Percentiles rank a stretch among this genome's conserved stretches.
Evolutionary conservation across 1,140 invertebrate species (phyloP).

Genomic region (Pseudomyrmex cubaensis): DNA sequence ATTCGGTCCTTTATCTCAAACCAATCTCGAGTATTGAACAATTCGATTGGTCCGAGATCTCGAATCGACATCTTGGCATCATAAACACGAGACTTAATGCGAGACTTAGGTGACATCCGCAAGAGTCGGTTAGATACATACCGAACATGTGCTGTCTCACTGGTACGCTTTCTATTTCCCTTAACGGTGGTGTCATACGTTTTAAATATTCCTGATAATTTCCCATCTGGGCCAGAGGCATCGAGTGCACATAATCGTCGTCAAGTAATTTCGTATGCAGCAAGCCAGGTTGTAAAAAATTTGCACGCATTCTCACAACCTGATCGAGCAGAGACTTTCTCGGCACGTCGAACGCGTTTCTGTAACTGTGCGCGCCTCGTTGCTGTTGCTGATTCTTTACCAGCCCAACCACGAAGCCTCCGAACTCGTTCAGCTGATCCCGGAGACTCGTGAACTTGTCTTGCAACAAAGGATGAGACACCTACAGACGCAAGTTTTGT

Average conservation of each 20-base stretch:
- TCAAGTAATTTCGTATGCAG: constrained; percentile 91
- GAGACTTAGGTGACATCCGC: not conserved
- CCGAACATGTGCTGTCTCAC: constrained; percentile 99
- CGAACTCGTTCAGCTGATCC: constrained; percentile 95
- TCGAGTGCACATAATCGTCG: constrained; percentile 96
- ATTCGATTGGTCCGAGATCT: no score
- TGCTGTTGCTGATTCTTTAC: constrained; percentile 87
- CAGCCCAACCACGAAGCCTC: constrained; percentile 92
- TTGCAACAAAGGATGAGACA: constrained; percentile 91
- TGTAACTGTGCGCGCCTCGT: constrained; percentile 91
- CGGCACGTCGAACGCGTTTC: constrained; percentile 98
- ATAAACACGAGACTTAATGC: no score
- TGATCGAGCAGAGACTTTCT: constrained; percentile 95
- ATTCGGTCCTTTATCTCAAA: no score
- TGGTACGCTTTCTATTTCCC: constrained; percentile 97
- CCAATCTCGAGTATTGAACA: no score
- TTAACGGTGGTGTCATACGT: constrained; percentile 94
- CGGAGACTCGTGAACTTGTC: constrained; percentile 93
- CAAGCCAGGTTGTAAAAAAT: constrained; percentile 94
- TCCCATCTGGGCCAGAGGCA: constrained; percentile 99
- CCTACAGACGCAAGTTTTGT: constrained; percentile 65
- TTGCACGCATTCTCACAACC: constrained; percentile 96
- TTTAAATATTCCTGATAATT: constrained; percentile 99
- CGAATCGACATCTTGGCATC: no score
- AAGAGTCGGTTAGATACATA: constrained; percentile 67